phyloP scores from a whole-genome alignment of 2,797 vertebrate genomes.

The Melanogrammus aeglefinus region DNA sequence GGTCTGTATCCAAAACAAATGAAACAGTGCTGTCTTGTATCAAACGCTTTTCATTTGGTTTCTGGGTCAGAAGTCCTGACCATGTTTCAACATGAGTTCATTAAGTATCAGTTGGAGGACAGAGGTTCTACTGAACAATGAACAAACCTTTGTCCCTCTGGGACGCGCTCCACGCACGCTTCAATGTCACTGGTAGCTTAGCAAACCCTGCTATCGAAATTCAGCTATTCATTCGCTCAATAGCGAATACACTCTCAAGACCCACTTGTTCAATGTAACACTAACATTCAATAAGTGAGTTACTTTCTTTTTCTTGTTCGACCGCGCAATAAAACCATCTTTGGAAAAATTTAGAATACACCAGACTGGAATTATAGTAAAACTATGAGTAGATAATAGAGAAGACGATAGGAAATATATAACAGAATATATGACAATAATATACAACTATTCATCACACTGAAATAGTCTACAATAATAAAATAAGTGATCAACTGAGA shows the following conservation, averaged over 20 bases:
- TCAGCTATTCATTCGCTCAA: not conserved
- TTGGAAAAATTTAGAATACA: not conserved
- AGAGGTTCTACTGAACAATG: no score
- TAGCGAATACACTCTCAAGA: not conserved
- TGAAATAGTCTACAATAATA: not conserved
- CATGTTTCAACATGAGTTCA: not conserved
- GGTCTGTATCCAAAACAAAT: not conserved
- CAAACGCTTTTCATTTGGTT: not conserved
- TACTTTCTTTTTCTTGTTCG: not conserved
- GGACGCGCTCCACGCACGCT: not conserved
- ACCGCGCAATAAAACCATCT: not conserved
- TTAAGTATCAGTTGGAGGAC: not conserved
- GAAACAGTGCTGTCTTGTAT: not conserved
- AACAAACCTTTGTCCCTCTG: no score
- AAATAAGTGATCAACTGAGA: not conserved
- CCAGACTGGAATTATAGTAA: no score
- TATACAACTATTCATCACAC: not conserved
- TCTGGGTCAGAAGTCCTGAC: not conserved
- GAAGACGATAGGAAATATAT: no score
- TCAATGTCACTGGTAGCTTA: not conserved
- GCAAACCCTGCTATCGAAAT: not conserved
- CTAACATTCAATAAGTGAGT: not conserved
- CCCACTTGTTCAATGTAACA: no score
- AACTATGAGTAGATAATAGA: no score
- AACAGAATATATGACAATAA: not conserved